phyloP scores from a whole-genome alignment of 1,140 invertebrate genomes.

The Cotesia glomerata region DNA sequence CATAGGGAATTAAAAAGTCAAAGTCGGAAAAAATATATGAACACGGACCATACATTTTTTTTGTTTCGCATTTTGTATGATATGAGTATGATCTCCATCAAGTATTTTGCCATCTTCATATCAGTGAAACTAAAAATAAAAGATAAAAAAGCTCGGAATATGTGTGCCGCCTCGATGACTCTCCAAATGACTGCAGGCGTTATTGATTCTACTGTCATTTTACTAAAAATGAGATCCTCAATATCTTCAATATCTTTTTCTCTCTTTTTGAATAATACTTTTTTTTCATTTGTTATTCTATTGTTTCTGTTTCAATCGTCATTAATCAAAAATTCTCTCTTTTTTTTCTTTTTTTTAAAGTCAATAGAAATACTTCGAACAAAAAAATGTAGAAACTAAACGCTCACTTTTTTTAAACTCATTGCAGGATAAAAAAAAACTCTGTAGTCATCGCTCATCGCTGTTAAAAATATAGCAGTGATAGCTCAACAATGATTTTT shows the following conservation, averaged over 20 bases:
- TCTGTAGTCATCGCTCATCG: too few species aligned
- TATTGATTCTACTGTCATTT: constrained; percentile 54
- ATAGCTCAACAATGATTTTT: too few species aligned
- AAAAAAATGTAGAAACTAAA: too few species aligned
- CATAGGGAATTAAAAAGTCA: constrained; percentile 38
- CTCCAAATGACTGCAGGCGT: constrained; percentile 58
- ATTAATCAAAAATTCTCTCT: constrained; percentile 12
- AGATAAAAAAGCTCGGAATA: not conserved
- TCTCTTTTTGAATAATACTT: not conserved
- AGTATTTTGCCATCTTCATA: too few species aligned
- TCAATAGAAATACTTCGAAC: too few species aligned
- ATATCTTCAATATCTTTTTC: constrained; percentile 27
- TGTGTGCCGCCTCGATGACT: constrained; percentile 49
- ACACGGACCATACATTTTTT: constrained; percentile 7
- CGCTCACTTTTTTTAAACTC: too few species aligned
- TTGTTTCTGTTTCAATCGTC: constrained; percentile 7
- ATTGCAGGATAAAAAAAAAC: too few species aligned
- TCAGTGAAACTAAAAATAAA: not conserved
- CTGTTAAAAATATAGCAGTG: too few species aligned
- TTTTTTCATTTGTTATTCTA: constrained; percentile 7
- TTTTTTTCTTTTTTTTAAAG: constrained; percentile 14
- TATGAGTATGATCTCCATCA: not conserved
- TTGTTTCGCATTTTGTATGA: constrained; percentile 5
- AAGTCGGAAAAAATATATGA: constrained; percentile 18
- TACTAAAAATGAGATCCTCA: constrained; percentile 30